Evolutionary conservation across 2,797 vertebrate species (phyloP), one percentile per base, ranked within the genome.

Genomic region (Poecilia picta): DNA sequence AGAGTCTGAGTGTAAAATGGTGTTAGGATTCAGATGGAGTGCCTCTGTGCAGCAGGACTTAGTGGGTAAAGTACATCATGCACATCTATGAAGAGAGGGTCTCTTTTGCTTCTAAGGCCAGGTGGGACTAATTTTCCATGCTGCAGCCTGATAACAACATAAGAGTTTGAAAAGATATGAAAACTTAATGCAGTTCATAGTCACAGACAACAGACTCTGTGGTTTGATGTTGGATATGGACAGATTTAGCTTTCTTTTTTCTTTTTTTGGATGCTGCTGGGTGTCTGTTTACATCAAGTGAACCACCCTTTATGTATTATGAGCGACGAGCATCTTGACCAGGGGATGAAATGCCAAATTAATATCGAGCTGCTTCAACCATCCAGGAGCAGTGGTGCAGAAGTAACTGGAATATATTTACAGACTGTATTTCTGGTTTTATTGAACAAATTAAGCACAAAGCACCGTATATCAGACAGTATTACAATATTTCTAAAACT

Each of bases 11-110:
- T 91, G 83, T 93, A 91, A 92, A 93, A 93, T 92, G 87, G 86
- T 91, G 89, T 93, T 93, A 92, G 87, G 84, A 93, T 93, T 91
- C 91, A 93, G 89, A 90, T 91, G 77, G 89, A 93, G 91, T 92
- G 84, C 85, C 80, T 89, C 81, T 77, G 86, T 91, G 85, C 87
- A 88, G 83, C 83, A 91, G 82, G 89, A 91, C 85, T 83, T 81
- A 76, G 73, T 41, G 43, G 83, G 82, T 41, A 75, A 68, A 81
- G 85, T 90, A 80, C 85, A 88, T 90, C 85, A 91, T 88, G 90
- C 85, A 90, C 87, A 87, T 81, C 72, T 76, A 85, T 80, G 73
- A 84, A 84, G 85, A 83, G 88, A 87, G 81, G 70, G 84, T 80
- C 76, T 79, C 70, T 81, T 84, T 31, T 81, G 81, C 68, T 66